Evolutionary conservation across 2,888 invertebrate species (phyloP).

Genomic region (Dasysyrphus albostriatus): DNA sequence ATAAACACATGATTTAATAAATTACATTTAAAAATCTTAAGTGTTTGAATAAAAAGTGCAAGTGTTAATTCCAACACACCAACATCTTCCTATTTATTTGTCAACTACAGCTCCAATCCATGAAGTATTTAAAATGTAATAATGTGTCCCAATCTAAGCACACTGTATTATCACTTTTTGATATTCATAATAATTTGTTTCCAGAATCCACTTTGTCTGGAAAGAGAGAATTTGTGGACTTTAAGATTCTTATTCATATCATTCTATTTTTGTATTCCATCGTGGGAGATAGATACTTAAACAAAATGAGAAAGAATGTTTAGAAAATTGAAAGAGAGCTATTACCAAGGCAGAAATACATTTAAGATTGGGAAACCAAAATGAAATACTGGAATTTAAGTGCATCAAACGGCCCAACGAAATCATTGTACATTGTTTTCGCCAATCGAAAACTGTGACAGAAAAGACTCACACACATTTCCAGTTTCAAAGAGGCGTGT

Average conservation of each 20-base stretch:
- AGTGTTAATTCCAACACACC: too few relatives aligned
- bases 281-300: neutral
- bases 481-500: slow-evolving; percentile 10
- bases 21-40: too few relatives aligned
- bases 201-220: neutral
- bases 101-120: too few relatives aligned
- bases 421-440: slow-evolving; percentile 60
- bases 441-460: slow-evolving; percentile 62
- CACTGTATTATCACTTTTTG: neutral
- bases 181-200: neutral
- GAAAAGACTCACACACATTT: slow-evolving; percentile 44
- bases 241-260: neutral
- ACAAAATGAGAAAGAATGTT: neutral
- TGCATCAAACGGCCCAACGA: slow-evolving; percentile 54
- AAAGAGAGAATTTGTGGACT: slow-evolving; percentile 27
- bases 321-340: slow-evolving; percentile 17
- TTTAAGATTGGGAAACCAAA: slow-evolving; percentile 43
- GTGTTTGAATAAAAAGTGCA: too few relatives aligned
- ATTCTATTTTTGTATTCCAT: neutral
- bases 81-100: too few relatives aligned
- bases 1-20: too few relatives aligned
- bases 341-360: slow-evolving; percentile 26
- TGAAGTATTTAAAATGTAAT: too few relatives aligned
- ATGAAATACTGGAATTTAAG: slow-evolving; percentile 64
- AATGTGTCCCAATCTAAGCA: neutral